Evolutionary conservation across 1,140 invertebrate genomes (phyloP).

Genomic region (Lepidurus couesii): DNA sequence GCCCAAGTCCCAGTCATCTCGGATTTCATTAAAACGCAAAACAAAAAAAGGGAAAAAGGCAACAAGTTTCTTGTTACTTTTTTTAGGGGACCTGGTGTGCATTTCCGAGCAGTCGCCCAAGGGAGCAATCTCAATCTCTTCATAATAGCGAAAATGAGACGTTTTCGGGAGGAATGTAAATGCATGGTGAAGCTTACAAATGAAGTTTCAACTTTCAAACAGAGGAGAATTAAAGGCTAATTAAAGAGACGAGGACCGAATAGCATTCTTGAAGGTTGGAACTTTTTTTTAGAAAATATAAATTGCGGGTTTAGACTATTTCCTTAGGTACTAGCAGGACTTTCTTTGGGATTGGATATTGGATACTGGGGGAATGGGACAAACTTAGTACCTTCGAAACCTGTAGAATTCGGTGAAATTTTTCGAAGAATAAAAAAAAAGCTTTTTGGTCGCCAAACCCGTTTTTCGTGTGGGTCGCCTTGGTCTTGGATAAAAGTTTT

Average conservation of each 20-base stretch:
- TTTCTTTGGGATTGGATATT: not conserved
- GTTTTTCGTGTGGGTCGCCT: not conserved
- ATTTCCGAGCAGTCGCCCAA: not conserved
- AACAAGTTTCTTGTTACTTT: slow-evolving; percentile 10
- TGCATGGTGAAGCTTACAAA: not conserved
- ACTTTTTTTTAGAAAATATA: no score
- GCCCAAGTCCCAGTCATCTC: slow-evolving; percentile 10
- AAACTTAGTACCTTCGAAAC: not conserved
- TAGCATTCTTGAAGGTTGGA: no score
- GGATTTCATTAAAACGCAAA: not conserved
- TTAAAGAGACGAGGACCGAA: no score
- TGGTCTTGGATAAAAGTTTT: not conserved
- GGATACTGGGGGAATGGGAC: not conserved
- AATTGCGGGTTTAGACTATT: no score
- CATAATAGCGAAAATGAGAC: slow-evolving; percentile 1
- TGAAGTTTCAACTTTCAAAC: not conserved
- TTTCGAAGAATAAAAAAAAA: not conserved
- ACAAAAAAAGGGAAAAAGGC: not conserved
- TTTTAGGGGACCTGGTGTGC: not conserved
- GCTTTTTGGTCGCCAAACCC: not conserved
- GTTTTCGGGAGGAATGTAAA: not conserved
- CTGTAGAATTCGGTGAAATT: not conserved
- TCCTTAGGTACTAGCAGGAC: not conserved
- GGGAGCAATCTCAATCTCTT: slow-evolving; percentile 15
- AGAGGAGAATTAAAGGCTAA: no score